These are phyloP conservation scores for Poecilia wingei DNA, from an alignment of 2,797 vertebrate species.

Conservation along the genomic window DNA sequence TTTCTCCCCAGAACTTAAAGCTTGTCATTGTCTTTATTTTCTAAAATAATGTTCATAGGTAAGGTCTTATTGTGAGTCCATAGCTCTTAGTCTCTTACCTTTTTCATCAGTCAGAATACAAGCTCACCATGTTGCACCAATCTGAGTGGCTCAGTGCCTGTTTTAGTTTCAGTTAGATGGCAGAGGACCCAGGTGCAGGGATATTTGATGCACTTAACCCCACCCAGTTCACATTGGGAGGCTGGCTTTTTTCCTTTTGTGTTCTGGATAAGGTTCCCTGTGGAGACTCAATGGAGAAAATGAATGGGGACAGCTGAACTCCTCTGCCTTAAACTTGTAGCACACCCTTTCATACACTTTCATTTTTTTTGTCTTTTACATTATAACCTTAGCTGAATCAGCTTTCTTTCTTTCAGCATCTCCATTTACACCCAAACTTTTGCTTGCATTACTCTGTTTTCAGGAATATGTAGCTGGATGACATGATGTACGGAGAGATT, in stretches of 20 bases:
- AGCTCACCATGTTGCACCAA: conserved; percentile 34
- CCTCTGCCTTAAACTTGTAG: conserved; percentile 15
- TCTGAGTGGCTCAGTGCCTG: conserved; percentile 26
- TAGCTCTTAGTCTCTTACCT: conserved; percentile 15
- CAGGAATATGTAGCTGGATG: not conserved
- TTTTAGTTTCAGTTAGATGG: conserved; percentile 24
- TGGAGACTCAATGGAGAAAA: conserved; percentile 13
- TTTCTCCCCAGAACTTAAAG: not conserved
- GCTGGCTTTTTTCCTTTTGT: conserved; percentile 9
- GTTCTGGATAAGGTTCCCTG: conserved; percentile 24
- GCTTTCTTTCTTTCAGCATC: conserved; percentile 30
- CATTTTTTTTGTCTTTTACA: conserved; percentile 9
- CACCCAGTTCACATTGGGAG: conserved; percentile 17
- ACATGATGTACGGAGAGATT: not conserved
- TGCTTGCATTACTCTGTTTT: not conserved
- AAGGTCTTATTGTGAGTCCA: conserved; percentile 25
- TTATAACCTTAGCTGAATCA: conserved; percentile 37
- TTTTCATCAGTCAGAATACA: conserved; percentile 30
- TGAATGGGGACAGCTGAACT: conserved; percentile 34
- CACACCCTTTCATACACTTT: conserved; percentile 37
- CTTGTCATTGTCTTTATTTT: not conserved
- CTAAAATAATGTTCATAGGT: not conserved
- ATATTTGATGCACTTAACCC: conserved; percentile 26
- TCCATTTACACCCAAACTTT: conserved; percentile 20
- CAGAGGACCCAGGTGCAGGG: conserved; percentile 47